phyloP scores from a whole-genome alignment of 2,113 vertebrate species.

The Murina feae region DNA sequence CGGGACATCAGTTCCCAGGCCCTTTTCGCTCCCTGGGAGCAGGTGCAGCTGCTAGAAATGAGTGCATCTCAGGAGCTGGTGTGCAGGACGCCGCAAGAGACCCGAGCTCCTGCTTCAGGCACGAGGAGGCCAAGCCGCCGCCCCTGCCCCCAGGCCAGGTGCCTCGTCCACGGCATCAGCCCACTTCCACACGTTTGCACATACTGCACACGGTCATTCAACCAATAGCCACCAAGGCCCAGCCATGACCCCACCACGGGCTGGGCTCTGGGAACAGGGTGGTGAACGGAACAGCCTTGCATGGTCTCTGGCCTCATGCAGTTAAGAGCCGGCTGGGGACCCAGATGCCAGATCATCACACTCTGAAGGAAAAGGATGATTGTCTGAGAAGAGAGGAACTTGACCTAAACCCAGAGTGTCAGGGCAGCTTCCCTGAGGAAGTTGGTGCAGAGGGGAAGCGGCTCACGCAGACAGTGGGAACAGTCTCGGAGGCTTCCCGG shows the following conservation, averaged over 20 bases:
- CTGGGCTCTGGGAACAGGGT: background rate
- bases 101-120: background rate
- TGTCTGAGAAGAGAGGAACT: background rate
- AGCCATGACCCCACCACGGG: fast-evolving
- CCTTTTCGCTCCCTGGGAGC: background rate
- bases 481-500: fast-evolving
- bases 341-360: background rate
- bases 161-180: fast-evolving
- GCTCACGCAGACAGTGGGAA: background rate
- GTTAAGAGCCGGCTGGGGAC: background rate
- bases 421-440: background rate
- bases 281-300: background rate
- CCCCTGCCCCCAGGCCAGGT: too few species aligned
- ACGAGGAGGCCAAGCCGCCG: background rate
- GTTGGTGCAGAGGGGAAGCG: background rate
- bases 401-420: background rate
- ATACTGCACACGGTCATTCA: fast-evolving
- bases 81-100: background rate
- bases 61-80: fast-evolving
- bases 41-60: background rate
- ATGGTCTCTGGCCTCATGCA: background rate
- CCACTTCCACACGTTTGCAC: fast-evolving
- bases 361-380: background rate
- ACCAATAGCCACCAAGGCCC: background rate
- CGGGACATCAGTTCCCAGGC: background rate